Evolutionary conservation across 2,888 invertebrate genomes (phyloP), one percentile per base, ranked within the genome.

Genomic region (Fragum sueziense): DNA sequence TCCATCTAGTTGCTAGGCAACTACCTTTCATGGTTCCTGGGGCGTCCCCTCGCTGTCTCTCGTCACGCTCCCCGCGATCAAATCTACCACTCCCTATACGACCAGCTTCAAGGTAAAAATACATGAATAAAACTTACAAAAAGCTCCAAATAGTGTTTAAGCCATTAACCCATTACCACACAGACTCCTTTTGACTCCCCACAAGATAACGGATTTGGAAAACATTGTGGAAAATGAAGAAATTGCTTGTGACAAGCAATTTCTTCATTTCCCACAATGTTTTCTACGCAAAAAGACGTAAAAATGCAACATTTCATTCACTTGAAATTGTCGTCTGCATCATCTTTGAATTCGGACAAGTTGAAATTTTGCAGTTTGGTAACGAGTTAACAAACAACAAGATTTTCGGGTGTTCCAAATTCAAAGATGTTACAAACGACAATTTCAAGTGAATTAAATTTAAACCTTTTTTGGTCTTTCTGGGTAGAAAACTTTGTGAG

Each of bases 1-100:
- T 29, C 47, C 33, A 65, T 41, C 65, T 47, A 72, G 72, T 72
- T 72, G 72, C 72, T 62, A 61, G 22, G 72, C 81, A 80, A 81
- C 77, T 82, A 89, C 88, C 87, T 87, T 86, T 88, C 79, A 79
- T 83, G 54, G 80, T 69, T 75, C 83, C 86, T 31, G 87, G 85
- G 67, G 82, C 83, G 62, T 87, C 87, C 62, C 87, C 88, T 79
- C 88, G 76, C 65, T 86, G 88, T 47, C 90, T 82, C n/a, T 90
- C 90, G 77, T 90, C 90, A 69, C 87, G 71, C 72, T 91, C 91
- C 31, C 91, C 90, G 52, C 89, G 89, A 84, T 91, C 91, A 90
- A 92, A 92, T 70, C 92, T 90, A 85, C 92, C 92, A 87, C 92
- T 92, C 67, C 92, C 92, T 79, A 92, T 92, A 37, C 92, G 90